A percentile compares a stretch with the other conserved stretches of the same genome.
Conservation (phyloP, 2,113 vertebrate genomes). For the Anarhynchus alexandrinus region DNA sequence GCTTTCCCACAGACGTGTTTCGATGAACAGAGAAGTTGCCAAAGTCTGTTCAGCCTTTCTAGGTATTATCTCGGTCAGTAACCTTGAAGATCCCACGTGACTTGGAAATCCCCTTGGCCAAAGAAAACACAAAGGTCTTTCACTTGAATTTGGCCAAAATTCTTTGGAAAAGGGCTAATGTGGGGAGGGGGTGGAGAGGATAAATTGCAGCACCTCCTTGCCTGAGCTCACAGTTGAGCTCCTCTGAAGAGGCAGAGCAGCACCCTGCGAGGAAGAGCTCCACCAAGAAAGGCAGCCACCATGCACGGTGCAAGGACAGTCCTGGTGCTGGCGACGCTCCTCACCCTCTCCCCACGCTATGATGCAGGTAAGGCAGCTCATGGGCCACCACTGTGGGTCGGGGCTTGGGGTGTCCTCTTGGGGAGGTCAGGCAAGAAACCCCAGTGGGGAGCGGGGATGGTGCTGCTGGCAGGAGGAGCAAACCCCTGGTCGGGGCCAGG, state of each 20-base stretch:
- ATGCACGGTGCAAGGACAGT: not conserved
- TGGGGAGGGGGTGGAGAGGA: not conserved
- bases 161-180: not conserved
- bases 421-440: not conserved
- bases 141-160: not conserved
- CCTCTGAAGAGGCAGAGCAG: not conserved
- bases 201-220: not conserved
- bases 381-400: fast-evolving
- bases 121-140: not conserved
- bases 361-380: not conserved
- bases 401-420: fast-evolving
- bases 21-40: not conserved
- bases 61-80: not conserved
- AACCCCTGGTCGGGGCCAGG: not conserved
- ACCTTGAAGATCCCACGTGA: not conserved
- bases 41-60: not conserved
- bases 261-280: not conserved
- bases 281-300: not conserved
- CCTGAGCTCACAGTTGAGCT: not conserved
- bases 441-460: fast-evolving
- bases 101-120: not conserved
- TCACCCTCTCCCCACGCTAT: fast-evolving
- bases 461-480: not conserved
- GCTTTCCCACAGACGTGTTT: not conserved
- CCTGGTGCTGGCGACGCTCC: not conserved